Percentiles rank a stretch among this genome's conserved stretches.
phyloP scores from a whole-genome alignment of 2,888 invertebrate species.

The Thecophora atra region DNA sequence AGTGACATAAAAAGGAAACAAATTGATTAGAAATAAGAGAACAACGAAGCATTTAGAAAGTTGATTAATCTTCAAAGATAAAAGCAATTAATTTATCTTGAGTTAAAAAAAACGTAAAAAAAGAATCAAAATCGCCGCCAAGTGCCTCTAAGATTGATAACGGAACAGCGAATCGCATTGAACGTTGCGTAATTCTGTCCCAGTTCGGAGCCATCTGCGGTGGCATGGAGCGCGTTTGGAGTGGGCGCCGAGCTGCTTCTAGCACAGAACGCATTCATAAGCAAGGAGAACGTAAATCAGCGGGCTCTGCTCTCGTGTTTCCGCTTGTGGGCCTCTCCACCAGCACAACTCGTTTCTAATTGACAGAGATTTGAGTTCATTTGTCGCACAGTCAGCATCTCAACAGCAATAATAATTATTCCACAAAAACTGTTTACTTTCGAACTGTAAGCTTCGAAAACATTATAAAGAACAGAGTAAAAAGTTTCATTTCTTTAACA shows the following conservation, averaged over 20 bases:
- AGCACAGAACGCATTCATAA: constrained; percentile 1
- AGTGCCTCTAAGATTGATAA: no score
- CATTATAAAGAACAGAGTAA: no score
- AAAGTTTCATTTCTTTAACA: no score
- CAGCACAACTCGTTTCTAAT: neutral
- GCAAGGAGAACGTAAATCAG: neutral
- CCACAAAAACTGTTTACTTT: neutral
- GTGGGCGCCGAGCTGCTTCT: constrained; percentile 1
- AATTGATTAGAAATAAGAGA: no score
- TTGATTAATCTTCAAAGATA: no score
- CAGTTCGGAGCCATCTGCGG: neutral
- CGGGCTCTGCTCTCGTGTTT: neutral
- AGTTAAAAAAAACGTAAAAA: no score
- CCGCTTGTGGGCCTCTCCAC: neutral
- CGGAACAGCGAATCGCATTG: neutral
- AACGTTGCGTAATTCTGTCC: neutral
- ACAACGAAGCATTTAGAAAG: no score
- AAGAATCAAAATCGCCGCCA: no score
- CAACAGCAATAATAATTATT: no score
- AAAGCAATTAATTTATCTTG: no score
- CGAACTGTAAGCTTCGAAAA: neutral
- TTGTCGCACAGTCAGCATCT: neutral
- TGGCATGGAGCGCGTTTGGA: neutral
- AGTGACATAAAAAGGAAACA: no score
- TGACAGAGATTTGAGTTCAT: neutral